phyloP scores from a whole-genome alignment of 2,113 vertebrate species.

The Speoplatyrhinus poulsoni region DNA sequence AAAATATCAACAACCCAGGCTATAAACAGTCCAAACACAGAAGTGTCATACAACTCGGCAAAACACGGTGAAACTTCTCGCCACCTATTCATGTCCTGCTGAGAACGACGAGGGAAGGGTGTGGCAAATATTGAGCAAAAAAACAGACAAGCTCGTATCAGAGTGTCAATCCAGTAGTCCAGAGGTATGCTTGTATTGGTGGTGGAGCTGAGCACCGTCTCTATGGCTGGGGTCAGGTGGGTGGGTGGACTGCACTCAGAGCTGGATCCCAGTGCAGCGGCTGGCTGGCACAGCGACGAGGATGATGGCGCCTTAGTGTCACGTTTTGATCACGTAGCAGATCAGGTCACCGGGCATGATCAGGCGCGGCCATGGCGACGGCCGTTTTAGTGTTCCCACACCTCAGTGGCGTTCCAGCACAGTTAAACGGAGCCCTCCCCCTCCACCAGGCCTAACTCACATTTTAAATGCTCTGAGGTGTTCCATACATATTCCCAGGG shows the following conservation, averaged over 20 bases:
- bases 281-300: slow-evolving; percentile 74
- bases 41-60: slow-evolving; percentile 56
- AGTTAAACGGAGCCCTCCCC: slow-evolving; percentile 36
- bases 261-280: slow-evolving; percentile 68
- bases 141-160: slow-evolving; percentile 35
- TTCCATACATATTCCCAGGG: slow-evolving; percentile 52
- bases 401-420: slow-evolving; percentile 54
- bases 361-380: slow-evolving; percentile 40
- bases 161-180: slow-evolving; percentile 53
- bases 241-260: slow-evolving; percentile 63
- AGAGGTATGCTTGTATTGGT: slow-evolving; percentile 66
- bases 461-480: slow-evolving; percentile 60
- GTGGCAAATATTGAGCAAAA: slow-evolving; percentile 43
- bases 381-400: slow-evolving; percentile 66
- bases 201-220: slow-evolving; percentile 66
- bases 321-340: slow-evolving; percentile 62
- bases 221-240: slow-evolving; percentile 61
- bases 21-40: slow-evolving; percentile 42
- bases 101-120: slow-evolving; percentile 23
- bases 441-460: slow-evolving; percentile 37
- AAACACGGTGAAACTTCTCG: slow-evolving; percentile 41
- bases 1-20: slow-evolving; percentile 30
- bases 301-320: slow-evolving; percentile 70
- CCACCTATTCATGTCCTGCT: slow-evolving; percentile 24
- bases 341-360: slow-evolving; percentile 45